Evolutionary conservation across 2,797 vertebrate species (phyloP).

Genomic region (Cossypha caffra): DNA sequence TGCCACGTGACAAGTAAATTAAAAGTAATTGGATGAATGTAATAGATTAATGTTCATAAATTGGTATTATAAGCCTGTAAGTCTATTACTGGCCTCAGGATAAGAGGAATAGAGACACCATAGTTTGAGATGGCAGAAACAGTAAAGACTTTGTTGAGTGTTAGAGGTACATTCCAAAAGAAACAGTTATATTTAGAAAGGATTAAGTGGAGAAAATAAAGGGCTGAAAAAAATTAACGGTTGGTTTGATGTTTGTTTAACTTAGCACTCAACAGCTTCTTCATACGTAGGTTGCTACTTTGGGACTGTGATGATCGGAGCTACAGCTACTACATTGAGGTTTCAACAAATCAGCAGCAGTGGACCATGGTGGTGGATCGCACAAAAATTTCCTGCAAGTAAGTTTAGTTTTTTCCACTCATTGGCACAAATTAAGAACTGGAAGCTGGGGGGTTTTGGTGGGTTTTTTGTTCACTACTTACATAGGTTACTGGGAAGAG

Average conservation of each 20-base stretch:
- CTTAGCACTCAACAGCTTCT: not conserved
- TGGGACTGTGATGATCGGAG: slow-evolving; percentile 98
- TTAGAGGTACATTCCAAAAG: not conserved
- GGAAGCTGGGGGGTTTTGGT: not conserved
- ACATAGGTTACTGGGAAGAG: not conserved
- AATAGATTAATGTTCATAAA: not conserved
- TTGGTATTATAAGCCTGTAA: not conserved
- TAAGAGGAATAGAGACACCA: not conserved
- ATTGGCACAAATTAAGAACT: not conserved
- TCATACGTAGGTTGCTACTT: slow-evolving; percentile 84
- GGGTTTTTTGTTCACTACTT: not conserved
- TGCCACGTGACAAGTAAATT: not conserved
- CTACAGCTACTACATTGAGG: slow-evolving; percentile 95
- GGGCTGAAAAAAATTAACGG: not conserved
- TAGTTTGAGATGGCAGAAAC: not conserved
- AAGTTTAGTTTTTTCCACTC: slow-evolving; percentile 41
- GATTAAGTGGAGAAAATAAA: not conserved
- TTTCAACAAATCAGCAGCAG: slow-evolving; percentile 94
- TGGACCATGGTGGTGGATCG: slow-evolving; percentile 94
- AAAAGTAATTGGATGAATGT: not conserved
- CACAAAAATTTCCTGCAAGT: slow-evolving; percentile 93
- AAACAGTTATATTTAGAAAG: not conserved
- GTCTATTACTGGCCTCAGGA: not conserved
- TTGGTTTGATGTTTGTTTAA: not conserved
- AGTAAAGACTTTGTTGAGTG: not conserved